Percentiles rank a stretch among this genome's conserved stretches.
phyloP scores from a whole-genome alignment of 2,113 vertebrate species.

The Mixornis gularis region DNA sequence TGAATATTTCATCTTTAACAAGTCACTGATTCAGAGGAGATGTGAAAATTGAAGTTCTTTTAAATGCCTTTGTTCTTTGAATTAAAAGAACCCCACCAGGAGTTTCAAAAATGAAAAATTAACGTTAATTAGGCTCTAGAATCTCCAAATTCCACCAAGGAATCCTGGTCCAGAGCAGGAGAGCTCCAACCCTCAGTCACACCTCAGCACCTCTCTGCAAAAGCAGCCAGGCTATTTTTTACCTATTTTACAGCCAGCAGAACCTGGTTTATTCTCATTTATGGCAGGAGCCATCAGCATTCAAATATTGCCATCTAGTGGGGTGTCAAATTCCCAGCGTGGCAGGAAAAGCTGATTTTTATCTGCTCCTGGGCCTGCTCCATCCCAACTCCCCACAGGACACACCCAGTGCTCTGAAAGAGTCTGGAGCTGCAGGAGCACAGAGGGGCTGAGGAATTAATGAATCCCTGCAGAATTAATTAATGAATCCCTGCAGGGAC shows the following conservation, averaged over 20 bases:
- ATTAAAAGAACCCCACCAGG: not conserved
- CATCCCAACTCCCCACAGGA: not conserved
- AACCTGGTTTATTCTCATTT: not conserved
- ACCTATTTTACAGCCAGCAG: not conserved
- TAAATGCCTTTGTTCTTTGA: not conserved
- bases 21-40: not conserved
- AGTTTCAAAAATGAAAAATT: not conserved
- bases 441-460: not conserved
- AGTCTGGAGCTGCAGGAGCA: not conserved
- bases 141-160: not conserved
- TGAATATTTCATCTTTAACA: not conserved
- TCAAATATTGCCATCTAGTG: constrained; percentile 29
- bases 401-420: not conserved
- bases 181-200: not conserved
- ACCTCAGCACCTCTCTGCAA: not conserved
- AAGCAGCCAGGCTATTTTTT: not conserved
- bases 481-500: not conserved
- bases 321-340: not conserved
- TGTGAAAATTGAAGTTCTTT: not conserved
- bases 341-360: accelerated
- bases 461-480: not conserved
- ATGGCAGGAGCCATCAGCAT: not conserved
- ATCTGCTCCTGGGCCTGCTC: not conserved
- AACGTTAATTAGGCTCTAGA: not conserved
- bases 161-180: not conserved